Evolutionary conservation across 2,113 vertebrate species (phyloP), one percentile per base, ranked within the genome.

Genomic region (Fulmarus glacialis): DNA sequence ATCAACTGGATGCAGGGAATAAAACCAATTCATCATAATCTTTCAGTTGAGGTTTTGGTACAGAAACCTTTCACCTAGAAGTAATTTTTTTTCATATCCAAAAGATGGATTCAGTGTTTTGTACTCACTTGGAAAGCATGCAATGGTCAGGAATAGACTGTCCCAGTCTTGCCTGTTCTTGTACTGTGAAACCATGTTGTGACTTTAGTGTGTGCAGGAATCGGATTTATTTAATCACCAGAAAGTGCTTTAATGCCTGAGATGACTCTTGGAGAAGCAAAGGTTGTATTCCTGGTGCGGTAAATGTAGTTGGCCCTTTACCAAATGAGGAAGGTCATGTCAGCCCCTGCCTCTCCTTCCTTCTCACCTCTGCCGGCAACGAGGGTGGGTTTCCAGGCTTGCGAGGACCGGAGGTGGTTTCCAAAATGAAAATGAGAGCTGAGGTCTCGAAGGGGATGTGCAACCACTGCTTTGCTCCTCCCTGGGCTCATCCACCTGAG

Each of bases 401-500:
- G 2, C 1, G 5, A 83, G 48, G 18, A 30, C 27, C 1, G 0
- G 32, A 36, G 38, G n/a, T 1, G 1, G 0, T 73, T 92, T 64
- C 58, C 32, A 84, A 50, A 60, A 50, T 21, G 30, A 77, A 55
- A 72, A 0, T 3, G 53, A 48, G 23, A 63, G 9, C 42, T 53
- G 62, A 40, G 42, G 27, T 63, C 38, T 40, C 1, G 0, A 9
- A 26, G 0, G 6, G 38, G 62, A 16, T 53, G 47, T 72, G 32
- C 20, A 50, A 4, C 36, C 15, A 5, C 22, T 27, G 50, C 60
- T 80, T 63, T 91, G 55, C 16, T 91, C 42, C 62, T 80, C 32
- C 3, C 12, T 40, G n/a, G 32, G n/a, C 22, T 63, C 52, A 32
- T 24, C 52, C 9, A 8, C 13, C 62, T 22, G 10, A 47, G 75